Evolutionary conservation across 2,113 vertebrate species (phyloP), one percentile per base, ranked within the genome.

Genomic region (Hirundichthys speculiger): DNA sequence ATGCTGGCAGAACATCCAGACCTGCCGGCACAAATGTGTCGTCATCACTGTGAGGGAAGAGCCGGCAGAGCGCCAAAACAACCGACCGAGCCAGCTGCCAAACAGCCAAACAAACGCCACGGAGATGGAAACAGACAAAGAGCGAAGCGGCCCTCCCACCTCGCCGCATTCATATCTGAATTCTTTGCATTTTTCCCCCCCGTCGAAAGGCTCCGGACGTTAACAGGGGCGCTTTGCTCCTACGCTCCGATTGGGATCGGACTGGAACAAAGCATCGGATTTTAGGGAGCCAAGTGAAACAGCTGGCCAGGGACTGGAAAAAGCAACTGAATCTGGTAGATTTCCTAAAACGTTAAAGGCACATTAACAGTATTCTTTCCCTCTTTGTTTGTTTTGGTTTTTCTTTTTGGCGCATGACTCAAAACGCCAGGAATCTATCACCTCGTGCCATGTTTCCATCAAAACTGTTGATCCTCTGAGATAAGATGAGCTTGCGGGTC

Each of bases 1-100:
- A 98, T 96, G 95, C 95, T 98, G 97, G 96, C 96, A 96, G 96
- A 96, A 99, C 97, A 98, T 97, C 94, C 93, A 98, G 97, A 95
- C 95, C 97, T 96, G 95, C 96, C 95, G 94, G 95, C 95, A 95
- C 94, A 91, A 94, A 94, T 88, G 94, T 97, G 96, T 96, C 91
- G 92, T 93, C 97, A 98, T 96, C 94, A 93, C 90, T 94, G 93
- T 92, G 94, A 94, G 94, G 94, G 93, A 92, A 93, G 91, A 93
- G 89, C 82, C 87, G 94, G 95, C 93, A 55, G 73, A 40, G 11
- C 64, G 94, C 96, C 95, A 94, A 82, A 83, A 80, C 79, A 74
- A 58, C 75, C 80, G 42, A 80, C 54, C 68, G 10, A 38, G 80
- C 59, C 65, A 58, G 21, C 60, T 69, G 73, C 70, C 70, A 68